Percentiles rank a stretch among this genome's conserved stretches.
phyloP scores from a whole-genome alignment of 2,888 invertebrate genomes.

The Omphaloscelis lunosa region DNA sequence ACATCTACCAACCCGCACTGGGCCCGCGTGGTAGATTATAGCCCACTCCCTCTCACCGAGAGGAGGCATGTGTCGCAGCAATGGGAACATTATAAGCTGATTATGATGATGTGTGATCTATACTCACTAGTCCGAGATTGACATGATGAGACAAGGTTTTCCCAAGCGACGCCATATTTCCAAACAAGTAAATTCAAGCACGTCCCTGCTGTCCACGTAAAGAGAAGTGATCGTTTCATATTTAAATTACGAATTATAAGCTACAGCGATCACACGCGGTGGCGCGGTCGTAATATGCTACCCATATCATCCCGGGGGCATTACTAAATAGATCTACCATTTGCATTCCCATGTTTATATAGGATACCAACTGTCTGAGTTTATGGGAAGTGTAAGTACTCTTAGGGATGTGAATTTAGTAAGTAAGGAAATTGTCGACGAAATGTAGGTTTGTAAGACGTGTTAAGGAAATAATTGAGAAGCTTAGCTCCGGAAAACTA shows the following conservation, averaged over 20 bases:
- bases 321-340: conserved; percentile 67
- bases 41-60: too few species aligned
- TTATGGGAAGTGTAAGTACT: conserved; percentile 29
- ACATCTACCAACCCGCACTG: too few species aligned
- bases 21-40: too few species aligned
- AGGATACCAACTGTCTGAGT: conserved; percentile 45
- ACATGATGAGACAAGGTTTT: background rate
- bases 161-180: conserved; percentile 31
- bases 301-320: conserved; percentile 61
- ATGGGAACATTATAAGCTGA: too few species aligned
- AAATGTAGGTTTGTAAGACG: background rate
- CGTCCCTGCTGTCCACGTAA: conserved; percentile 15
- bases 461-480: background rate
- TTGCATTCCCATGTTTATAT: conserved; percentile 65
- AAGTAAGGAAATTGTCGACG: background rate
- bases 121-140: background rate
- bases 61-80: too few species aligned
- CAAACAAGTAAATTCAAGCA: conserved; percentile 21
- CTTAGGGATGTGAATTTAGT: conserved; percentile 41
- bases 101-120: too few species aligned
- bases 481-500: background rate
- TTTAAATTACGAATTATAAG: conserved; percentile 69
- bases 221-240: conserved; percentile 62
- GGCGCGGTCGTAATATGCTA: conserved; percentile 51
- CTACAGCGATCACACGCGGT: conserved; percentile 62